Evolutionary conservation across 2,113 vertebrate species (phyloP), one percentile per base, ranked within the genome.

Genomic region (Oreamnos americanus): DNA sequence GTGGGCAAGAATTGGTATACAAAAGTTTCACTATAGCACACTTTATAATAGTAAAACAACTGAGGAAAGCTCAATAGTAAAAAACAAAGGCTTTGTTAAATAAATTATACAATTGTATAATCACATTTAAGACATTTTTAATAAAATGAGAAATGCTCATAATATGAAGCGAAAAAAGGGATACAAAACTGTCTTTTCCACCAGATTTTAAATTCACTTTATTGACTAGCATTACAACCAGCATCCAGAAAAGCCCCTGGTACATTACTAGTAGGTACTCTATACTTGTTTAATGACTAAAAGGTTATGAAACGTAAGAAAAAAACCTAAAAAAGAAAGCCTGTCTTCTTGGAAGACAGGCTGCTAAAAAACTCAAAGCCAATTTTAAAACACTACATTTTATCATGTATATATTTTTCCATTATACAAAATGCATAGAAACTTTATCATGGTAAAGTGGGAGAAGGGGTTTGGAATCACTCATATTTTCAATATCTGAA

Each of bases 311-410:
- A 94, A 55, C 11, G 7, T 74, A 92, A 47, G 64, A 15, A 64
- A 33, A 17, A 64, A 64, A 33, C 7, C 30, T 17, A 64, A 64
- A 14, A 57, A 74, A 91, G 90, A 67, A 53, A 21, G 8, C 33
- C 33, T 64, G 30, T 64, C 60, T 64, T 64, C 57, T 79, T 76
- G 19, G 76, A 15, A 47, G 71, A 87, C 6, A 88, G 39, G 16
- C 5, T 84, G 33, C 49, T 97, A 30, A 97, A 83, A 96, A 96
- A 33, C 82, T 95, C 53, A 91, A 82, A 92, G 43, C 8, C n/a
- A 92, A 43, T 60, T 90, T 93, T 43, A 88, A 51, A 93, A 79
- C 39, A 43, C 3, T 45, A 2, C n/a, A 76, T 55, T 83, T 84
- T 79, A 53, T 71, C 45, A 51, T 28, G 49, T 71, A 49, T 49